Base-by-base conservation (phyloP, 1,140 invertebrate genomes). In the Bilobella aurantiaca region DNA sequence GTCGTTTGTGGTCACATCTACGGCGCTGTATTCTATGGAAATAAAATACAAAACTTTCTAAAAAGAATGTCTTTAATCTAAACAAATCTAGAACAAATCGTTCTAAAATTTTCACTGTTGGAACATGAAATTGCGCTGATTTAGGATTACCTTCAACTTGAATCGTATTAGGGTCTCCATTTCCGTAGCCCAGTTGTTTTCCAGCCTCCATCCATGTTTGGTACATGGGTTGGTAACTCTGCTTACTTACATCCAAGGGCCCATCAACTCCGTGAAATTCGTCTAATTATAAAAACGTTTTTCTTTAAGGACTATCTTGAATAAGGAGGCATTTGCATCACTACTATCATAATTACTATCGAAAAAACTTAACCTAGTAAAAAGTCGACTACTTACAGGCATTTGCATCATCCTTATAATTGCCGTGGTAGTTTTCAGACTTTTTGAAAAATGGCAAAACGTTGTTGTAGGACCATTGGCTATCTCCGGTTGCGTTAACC, bases 361-460 rank as follows among this genome's bases (percentile, higher is more conserved):
- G n/a, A n/a, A n/a, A n/a, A n/a, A n/a, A n/a, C n/a, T n/a, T n/a
- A n/a, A n/a, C n/a, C n/a, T n/a, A n/a, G n/a, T n/a, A n/a, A n/a
- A n/a, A n/a, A n/a, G n/a, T n/a, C n/a, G n/a, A n/a, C n/a, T n/a
- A n/a, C n/a, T n/a, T 64, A 2, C 3, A 2, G 21, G 3, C 14
- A 23, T 42, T 46, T 65, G 30, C 30, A 49, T 0, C 57, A 81
- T 82, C 56, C 80, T 74, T 5, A 14, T 81, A 58, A 46, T 64
- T 21, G n/a, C 68, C 68, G 21, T 64, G 28, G 28, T 62, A 75
- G 69, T 92, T 88, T 77, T 92, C 81, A 0, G 87, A 88, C 74
- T 94, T 94, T 70, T 85, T 85, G 73, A 96, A 96, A 70, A 93
- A 96, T 0, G 87, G 87, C 2, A 94, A 76, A 12, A 82, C 77